Evolutionary conservation across 2,797 vertebrate genomes (phyloP).

Genomic region (Phrynocephalus forsythii): DNA sequence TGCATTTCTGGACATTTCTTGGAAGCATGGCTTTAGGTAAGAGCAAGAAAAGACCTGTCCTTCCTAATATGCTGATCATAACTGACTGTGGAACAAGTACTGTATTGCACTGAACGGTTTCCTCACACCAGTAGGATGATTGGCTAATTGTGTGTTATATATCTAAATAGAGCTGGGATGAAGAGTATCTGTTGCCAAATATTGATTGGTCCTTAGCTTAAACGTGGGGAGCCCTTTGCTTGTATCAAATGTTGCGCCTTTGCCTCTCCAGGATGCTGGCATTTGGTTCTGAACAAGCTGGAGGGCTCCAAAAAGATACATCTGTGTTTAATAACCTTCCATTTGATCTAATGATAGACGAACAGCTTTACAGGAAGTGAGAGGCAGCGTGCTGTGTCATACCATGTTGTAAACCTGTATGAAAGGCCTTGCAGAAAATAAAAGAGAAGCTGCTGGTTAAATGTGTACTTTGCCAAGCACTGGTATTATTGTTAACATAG

Average conservation of each 20-base stretch:
- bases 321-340: background rate
- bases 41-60: background rate
- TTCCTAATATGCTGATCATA: background rate
- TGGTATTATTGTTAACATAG: constrained; percentile 31
- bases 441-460: constrained; percentile 2
- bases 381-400: background rate
- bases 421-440: constrained; percentile 19
- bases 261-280: constrained; percentile 1
- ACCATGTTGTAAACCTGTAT: background rate
- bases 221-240: background rate
- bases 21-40: background rate
- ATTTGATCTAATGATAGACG: background rate
- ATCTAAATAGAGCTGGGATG: background rate
- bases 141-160: background rate
- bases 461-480: background rate
- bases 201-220: background rate
- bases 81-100: background rate
- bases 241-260: background rate
- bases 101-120: background rate
- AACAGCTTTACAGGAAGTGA: background rate
- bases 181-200: background rate
- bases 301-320: background rate
- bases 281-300: background rate
- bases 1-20: background rate
- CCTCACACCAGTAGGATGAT: background rate